phyloP scores from a whole-genome alignment of 2,888 invertebrate species.

The Elegia similella region DNA sequence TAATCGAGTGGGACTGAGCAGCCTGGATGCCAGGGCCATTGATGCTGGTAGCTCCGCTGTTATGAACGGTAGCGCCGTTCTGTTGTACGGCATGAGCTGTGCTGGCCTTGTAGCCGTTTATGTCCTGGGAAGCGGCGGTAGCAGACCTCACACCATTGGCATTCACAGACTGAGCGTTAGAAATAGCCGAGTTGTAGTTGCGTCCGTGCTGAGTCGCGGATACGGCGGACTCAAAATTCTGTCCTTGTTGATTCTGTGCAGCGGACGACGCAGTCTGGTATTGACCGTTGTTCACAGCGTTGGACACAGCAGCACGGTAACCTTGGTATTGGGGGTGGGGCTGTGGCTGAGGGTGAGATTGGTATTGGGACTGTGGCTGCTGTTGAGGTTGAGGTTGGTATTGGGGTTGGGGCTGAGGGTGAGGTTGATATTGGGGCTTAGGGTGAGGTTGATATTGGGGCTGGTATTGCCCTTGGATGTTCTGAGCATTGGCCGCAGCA shows the following conservation, averaged over 20 bases:
- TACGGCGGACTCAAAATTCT: conserved; percentile 36
- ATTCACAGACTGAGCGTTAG: conserved; percentile 41
- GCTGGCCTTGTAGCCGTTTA: conserved; percentile 48
- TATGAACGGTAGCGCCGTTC: conserved; percentile 41
- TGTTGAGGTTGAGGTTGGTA: neutral
- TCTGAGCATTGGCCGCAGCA: conserved; percentile 33
- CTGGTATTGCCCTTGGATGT: neutral
- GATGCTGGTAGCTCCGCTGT: conserved; percentile 56
- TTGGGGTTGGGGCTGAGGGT: neutral
- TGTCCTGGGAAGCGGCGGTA: conserved; percentile 54
- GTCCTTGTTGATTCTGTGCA: conserved; percentile 36
- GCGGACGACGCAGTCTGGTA: conserved; percentile 5
- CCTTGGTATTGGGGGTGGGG: conserved; percentile 3
- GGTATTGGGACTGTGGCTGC: too few relatives aligned
- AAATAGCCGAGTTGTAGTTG: conserved; percentile 41
- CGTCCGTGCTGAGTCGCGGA: conserved; percentile 46
- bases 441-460: neutral
- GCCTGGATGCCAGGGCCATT: conserved; percentile 58
- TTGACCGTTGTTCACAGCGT: conserved; percentile 3
- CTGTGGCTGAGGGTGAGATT: neutral
- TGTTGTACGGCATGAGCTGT: conserved; percentile 57
- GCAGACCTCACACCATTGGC: conserved; percentile 44
- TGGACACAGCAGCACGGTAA: conserved; percentile 3
- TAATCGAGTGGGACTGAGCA: conserved; percentile 58
- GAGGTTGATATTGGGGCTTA: too few relatives aligned